phyloP scores from a whole-genome alignment of 2,113 vertebrate genomes.

The Solenodon paradoxus region DNA sequence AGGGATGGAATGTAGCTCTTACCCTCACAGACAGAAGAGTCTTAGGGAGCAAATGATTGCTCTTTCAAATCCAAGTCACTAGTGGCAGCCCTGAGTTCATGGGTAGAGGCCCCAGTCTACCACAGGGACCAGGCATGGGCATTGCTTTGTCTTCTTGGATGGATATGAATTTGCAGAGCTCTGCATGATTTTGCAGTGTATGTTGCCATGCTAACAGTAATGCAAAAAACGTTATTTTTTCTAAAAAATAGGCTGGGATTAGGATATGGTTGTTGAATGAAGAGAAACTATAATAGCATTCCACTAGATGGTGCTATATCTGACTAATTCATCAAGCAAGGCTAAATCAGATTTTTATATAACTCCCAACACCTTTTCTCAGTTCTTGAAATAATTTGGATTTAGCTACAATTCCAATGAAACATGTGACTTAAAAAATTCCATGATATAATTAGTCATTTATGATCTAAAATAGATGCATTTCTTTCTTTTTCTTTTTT shows the following conservation, averaged over 20 bases:
- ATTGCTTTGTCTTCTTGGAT: neutral
- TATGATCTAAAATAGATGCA: neutral
- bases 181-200: neutral
- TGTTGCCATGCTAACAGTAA: neutral
- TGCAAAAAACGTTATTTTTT: neutral
- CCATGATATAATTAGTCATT: neutral
- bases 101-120: neutral
- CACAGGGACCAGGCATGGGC: neutral
- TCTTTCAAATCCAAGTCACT: neutral
- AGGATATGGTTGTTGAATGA: no score
- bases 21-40: neutral
- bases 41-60: neutral
- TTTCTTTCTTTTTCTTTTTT: no score
- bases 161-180: neutral
- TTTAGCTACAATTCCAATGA: constrained; percentile 14
- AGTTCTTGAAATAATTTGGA: neutral
- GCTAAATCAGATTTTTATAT: neutral
- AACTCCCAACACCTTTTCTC: neutral
- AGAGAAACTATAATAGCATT: neutral
- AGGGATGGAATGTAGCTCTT: neutral
- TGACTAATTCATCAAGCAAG: neutral
- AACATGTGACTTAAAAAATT: neutral
- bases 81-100: neutral
- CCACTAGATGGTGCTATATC: constrained; percentile 28
- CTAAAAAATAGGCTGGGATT: neutral